Conservation (phyloP, 2,113 vertebrate genomes). For the Poeciliopsis retropinna region DNA sequence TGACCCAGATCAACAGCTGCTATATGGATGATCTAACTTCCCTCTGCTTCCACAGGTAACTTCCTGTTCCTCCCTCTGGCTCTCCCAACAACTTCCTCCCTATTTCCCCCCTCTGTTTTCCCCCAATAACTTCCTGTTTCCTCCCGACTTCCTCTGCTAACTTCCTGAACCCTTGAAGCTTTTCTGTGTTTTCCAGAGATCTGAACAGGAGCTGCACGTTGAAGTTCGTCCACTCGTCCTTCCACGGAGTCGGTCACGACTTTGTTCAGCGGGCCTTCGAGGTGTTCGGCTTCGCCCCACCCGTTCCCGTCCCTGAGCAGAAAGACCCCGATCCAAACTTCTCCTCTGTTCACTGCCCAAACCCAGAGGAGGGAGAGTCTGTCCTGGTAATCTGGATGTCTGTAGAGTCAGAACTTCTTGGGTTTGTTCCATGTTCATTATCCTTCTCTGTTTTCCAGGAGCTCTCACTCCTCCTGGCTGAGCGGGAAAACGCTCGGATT, state of each 20-base stretch:
- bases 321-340: slow-evolving; percentile 94
- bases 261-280: slow-evolving; percentile 90
- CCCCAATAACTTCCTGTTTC: too few relatives aligned
- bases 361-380: slow-evolving; percentile 93
- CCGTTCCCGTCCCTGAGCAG: slow-evolving; percentile 93
- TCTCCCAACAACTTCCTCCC: not conserved
- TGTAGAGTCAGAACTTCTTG: not conserved
- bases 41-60: slow-evolving; percentile 90
- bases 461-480: slow-evolving; percentile 88
- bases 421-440: accelerated
- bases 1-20: slow-evolving; percentile 81
- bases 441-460: slow-evolving; percentile 73
- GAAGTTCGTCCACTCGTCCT: slow-evolving; percentile 93
- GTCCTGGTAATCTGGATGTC: slow-evolving; percentile 83
- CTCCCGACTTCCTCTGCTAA: not conserved
- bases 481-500: slow-evolving; percentile 83
- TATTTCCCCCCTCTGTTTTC: not conserved
- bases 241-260: slow-evolving; percentile 92
- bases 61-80: too few relatives aligned
- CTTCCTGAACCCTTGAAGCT: not conserved
- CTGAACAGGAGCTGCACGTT: slow-evolving; percentile 82
- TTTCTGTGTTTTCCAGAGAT: slow-evolving; percentile 70
- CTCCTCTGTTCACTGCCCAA: slow-evolving; percentile 90
- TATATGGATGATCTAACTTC: slow-evolving; percentile 90
- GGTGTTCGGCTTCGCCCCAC: slow-evolving; percentile 87